Conservation (phyloP, 2,797 vertebrate species). For the Cuculus canorus region DNA sequence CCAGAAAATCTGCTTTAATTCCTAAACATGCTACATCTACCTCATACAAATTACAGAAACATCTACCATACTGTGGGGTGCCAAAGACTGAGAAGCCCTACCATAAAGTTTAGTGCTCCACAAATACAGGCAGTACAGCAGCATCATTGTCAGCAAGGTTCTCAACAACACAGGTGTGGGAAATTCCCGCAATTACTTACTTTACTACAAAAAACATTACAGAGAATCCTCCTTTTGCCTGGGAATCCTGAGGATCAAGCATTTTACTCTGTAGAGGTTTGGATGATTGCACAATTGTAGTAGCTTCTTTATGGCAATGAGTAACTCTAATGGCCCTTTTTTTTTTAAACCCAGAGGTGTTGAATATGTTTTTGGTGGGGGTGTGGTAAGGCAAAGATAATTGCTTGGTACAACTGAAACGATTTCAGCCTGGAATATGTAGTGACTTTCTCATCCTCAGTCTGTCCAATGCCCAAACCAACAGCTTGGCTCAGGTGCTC, state of each 20-base stretch:
- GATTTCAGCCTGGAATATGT: rapidly evolving
- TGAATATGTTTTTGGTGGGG: not conserved
- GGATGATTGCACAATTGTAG: not conserved
- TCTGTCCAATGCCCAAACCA: not conserved
- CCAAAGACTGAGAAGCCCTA: not conserved
- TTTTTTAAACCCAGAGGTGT: rapidly evolving
- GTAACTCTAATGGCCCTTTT: rapidly evolving
- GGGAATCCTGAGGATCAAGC: not conserved
- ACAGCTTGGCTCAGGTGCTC: not conserved
- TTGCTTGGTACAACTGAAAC: not conserved
- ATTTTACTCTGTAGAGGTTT: not conserved
- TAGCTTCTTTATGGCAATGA: not conserved
- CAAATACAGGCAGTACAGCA: not conserved
- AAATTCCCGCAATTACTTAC: not conserved
- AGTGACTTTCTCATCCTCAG: not conserved
- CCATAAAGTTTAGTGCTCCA: not conserved
- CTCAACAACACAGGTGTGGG: rapidly evolving
- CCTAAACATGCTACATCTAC: not conserved
- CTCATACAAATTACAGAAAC: not conserved
- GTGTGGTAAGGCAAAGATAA: not conserved
- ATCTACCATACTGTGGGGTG: not conserved
- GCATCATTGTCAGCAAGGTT: not conserved
- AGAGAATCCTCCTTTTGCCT: not conserved
- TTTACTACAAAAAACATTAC: not conserved
- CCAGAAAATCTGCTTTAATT: not conserved